Evolutionary conservation across 2,797 vertebrate genomes (phyloP).

Genomic region (Rhyacichthys aspro): DNA sequence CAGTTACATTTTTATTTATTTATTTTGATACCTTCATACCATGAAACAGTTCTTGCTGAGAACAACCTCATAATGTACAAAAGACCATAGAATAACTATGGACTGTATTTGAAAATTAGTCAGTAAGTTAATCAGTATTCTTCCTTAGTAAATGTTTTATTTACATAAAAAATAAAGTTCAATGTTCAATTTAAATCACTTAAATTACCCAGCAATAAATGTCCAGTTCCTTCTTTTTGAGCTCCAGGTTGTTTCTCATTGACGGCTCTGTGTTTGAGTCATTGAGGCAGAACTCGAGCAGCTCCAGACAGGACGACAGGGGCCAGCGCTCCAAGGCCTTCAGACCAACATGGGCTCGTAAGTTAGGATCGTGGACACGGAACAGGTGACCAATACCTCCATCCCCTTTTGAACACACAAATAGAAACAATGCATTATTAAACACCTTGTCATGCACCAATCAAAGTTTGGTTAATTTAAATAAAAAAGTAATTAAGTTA

Average conservation of each 20-base stretch:
- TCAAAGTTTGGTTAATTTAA: too few relatives aligned
- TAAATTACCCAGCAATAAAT: slow-evolving; percentile 87
- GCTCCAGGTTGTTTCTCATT: slow-evolving; percentile 79
- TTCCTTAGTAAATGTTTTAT: too few relatives aligned
- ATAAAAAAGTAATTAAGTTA: too few relatives aligned
- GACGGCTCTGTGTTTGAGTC: slow-evolving; percentile 71
- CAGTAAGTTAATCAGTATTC: too few relatives aligned
- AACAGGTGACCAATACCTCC: slow-evolving; percentile 86
- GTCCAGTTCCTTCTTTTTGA: slow-evolving; percentile 84
- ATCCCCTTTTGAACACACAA: slow-evolving; percentile 66
- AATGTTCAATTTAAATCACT: background rate
- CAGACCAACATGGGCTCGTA: slow-evolving; percentile 86
- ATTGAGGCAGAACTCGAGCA: slow-evolving; percentile 90
- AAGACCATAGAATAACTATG: background rate
- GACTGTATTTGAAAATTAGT: too few relatives aligned
- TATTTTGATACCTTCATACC: too few relatives aligned
- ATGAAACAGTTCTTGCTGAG: too few relatives aligned
- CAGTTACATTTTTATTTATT: background rate
- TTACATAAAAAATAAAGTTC: too few relatives aligned
- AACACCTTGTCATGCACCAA: too few relatives aligned
- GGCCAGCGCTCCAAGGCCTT: slow-evolving; percentile 89
- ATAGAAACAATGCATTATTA: background rate
- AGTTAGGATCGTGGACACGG: slow-evolving; percentile 80
- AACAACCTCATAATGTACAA: background rate
- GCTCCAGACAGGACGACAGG: slow-evolving; percentile 85